Evolutionary conservation across 2,888 invertebrate species (phyloP).

Genomic region (Trachelus troglodyta): DNA sequence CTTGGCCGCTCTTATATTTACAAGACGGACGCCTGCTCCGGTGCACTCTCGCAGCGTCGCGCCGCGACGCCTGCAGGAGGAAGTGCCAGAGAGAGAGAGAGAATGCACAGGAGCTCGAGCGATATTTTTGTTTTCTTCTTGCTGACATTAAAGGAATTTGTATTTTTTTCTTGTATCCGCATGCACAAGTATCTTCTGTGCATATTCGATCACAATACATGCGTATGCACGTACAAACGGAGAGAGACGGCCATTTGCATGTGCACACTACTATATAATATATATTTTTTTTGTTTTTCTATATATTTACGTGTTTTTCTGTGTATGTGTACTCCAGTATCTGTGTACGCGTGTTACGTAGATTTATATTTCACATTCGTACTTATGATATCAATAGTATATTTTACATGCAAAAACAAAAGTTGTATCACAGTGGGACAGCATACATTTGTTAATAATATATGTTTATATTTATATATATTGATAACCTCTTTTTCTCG

Average conservation of each 20-base stretch:
- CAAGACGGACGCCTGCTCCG: neutral
- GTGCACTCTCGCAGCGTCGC: neutral
- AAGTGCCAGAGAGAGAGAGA: no score
- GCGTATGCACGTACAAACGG: neutral
- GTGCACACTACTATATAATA: conserved; percentile 26
- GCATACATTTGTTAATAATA: conserved; percentile 61
- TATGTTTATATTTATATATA: neutral
- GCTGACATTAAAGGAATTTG: neutral
- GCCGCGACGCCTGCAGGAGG: no score
- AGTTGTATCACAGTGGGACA: conserved; percentile 66
- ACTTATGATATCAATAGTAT: conserved; percentile 60
- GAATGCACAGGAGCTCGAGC: neutral
- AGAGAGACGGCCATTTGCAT: conserved; percentile 13
- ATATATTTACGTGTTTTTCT: neutral
- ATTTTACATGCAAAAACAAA: conserved; percentile 64
- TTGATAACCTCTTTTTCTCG: neutral
- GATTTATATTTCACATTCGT: conserved; percentile 39
- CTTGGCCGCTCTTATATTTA: neutral
- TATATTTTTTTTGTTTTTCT: conserved; percentile 18
- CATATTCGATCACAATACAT: conserved; percentile 34
- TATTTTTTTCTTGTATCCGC: neutral
- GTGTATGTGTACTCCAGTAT: neutral
- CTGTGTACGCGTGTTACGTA: conserved; percentile 1
- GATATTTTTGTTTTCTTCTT: neutral
- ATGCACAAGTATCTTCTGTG: conserved; percentile 27